phyloP scores from a whole-genome alignment of 2,113 vertebrate species.

The Urocynchramus pylzowi region DNA sequence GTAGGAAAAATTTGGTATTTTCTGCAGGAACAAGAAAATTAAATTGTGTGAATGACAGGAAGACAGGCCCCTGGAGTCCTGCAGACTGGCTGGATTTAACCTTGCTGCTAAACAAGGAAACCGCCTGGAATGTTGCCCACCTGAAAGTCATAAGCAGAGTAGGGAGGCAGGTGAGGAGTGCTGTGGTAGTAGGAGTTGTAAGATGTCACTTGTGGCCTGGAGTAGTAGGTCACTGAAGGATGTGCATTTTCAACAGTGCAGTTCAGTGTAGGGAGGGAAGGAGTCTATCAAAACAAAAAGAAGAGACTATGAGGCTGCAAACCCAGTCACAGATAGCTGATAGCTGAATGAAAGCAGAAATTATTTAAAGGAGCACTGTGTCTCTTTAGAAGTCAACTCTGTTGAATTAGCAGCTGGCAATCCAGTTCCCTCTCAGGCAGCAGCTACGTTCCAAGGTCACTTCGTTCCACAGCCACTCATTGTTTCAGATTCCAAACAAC shows the following conservation, averaged over 20 bases:
- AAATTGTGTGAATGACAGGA: background rate
- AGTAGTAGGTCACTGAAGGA: constrained; percentile 78
- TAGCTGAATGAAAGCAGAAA: background rate
- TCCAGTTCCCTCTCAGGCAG: background rate
- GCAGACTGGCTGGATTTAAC: background rate
- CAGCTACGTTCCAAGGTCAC: background rate
- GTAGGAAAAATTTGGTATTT: background rate
- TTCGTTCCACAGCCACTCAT: background rate
- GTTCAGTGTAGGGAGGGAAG: constrained; percentile 79
- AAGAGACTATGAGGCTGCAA: background rate
- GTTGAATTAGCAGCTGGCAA: background rate
- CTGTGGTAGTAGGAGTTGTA: constrained; percentile 87
- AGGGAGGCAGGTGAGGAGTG: constrained; percentile 92
- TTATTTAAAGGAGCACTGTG: background rate
- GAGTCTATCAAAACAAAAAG: constrained; percentile 75
- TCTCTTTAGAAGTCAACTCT: background rate
- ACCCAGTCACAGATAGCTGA: background rate
- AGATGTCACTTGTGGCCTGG: constrained; percentile 78
- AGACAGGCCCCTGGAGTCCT: background rate
- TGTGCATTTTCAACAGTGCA: constrained; percentile 87
- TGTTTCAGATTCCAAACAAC: background rate
- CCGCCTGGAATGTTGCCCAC: constrained; percentile 62
- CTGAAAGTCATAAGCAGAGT: constrained; percentile 94
- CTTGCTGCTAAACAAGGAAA: background rate
- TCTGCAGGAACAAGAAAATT: background rate